Percentiles rank a stretch among this genome's conserved stretches.
phyloP scores from a whole-genome alignment of 2,797 vertebrate species.

The Chaetodon trifasciatus region DNA sequence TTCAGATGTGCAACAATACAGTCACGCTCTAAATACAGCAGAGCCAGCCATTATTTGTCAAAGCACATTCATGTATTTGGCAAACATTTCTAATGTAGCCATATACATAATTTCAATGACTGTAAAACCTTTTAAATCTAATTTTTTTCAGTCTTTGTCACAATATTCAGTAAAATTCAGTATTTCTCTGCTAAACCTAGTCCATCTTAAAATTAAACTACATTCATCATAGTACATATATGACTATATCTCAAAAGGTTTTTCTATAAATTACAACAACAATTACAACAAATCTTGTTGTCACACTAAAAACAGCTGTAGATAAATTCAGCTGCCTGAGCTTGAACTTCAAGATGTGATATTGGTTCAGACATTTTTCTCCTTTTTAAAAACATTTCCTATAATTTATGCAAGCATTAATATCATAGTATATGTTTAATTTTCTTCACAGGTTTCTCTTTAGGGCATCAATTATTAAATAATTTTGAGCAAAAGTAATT shows the following conservation, averaged over 20 bases:
- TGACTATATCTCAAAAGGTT: neutral
- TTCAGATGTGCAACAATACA: slow-evolving; percentile 42
- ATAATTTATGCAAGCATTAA: neutral
- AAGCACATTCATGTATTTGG: slow-evolving; percentile 16
- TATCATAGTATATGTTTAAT: neutral
- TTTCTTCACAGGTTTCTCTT: neutral
- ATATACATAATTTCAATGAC: too few species aligned
- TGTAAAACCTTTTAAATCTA: neutral
- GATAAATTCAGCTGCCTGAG: neutral
- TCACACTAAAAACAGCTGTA: neutral
- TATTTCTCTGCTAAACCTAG: neutral
- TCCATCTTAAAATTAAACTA: neutral
- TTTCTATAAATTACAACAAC: neutral
- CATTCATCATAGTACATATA: neutral
- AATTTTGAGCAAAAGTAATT: neutral
- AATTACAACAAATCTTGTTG: neutral
- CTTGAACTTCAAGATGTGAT: neutral
- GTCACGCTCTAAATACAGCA: slow-evolving; percentile 1
- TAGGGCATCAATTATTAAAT: neutral
- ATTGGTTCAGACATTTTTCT: neutral
- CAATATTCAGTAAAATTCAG: neutral
- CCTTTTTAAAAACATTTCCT: neutral
- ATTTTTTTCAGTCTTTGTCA: neutral
- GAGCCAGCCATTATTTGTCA: neutral
- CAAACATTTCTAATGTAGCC: neutral